Evolutionary conservation across 2,797 vertebrate genomes (phyloP), one percentile per base, ranked within the genome.

Genomic region (Microcaecilia unicolor): DNA sequence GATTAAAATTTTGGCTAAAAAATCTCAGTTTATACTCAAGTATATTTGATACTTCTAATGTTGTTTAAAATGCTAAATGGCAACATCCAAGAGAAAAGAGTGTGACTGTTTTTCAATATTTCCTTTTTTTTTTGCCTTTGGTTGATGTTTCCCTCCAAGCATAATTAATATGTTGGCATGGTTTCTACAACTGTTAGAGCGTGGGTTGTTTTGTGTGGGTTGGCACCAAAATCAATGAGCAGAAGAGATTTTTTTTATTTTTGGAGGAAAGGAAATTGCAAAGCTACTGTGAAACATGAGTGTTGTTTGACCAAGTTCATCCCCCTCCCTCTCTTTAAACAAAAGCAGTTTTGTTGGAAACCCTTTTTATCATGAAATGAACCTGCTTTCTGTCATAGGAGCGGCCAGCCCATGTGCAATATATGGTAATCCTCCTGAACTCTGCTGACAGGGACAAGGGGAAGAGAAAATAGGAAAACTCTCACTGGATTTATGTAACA

Each of bases 181-280:
- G 15, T 27, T 44, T 29, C 54, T 51, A n/a, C 17, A 14, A 2
- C 1, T 15, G 32, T 34, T 10, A 24, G 9, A 22, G 15, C 19
- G 41, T 38, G 22, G 38, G 44, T 36, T 60, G 15, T n/a, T 34
- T 52, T 40, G 25, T 44, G 29, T 47, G 25, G 25, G 20, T 36
- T 6, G 13, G 31, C 42, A 38, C 32, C 28, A 15, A 40, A 33
- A 52, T 36, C 34, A 46, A 28, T 30, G 37, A 18, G 23, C 14
- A 45, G 51, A 54, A 30, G 17, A 51, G 4, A 12, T 35, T 54
- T n/a, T n/a, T 10, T 32, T 39, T n/a, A n/a, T 28, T 38, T 37
- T 13, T 16, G 4, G 3, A 34, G 14, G 17, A 28, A 58, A 40
- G 41, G 49, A 63, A 48, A 48, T 62, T 51, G 44, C 48, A 52